Percentiles rank a stretch among this genome's conserved stretches.
phyloP scores from a whole-genome alignment of 2,888 invertebrate genomes.

The Dione juno region DNA sequence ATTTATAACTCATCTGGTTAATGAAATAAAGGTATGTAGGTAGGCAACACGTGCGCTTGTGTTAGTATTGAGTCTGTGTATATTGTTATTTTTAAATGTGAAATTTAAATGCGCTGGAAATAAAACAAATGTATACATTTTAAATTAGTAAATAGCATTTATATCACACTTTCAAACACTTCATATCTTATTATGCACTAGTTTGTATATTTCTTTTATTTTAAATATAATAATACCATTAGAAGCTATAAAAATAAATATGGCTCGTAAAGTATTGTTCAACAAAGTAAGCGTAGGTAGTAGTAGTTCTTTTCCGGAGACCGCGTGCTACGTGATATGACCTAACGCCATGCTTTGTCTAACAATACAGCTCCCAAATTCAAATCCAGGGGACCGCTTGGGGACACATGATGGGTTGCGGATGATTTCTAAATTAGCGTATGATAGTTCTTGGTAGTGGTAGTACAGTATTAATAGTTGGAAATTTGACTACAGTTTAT shows the following conservation, averaged over 20 bases:
- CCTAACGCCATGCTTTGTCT: no score
- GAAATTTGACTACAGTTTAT: no score
- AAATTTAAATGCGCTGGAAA: neutral
- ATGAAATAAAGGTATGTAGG: neutral
- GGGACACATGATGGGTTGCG: no score
- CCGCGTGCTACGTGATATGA: no score
- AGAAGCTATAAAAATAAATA: slow-evolving; percentile 2
- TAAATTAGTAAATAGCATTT: neutral
- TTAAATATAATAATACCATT: slow-evolving; percentile 1
- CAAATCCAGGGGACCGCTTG: no score
- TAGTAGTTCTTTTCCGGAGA: no score
- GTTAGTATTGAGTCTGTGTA: neutral
- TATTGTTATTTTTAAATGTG: neutral
- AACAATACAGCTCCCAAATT: no score
- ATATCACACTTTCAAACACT: neutral
- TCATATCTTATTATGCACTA: neutral
- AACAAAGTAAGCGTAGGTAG: neutral
- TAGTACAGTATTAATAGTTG: no score
- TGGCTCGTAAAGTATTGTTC: neutral
- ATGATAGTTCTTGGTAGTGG: no score
- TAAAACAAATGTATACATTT: neutral
- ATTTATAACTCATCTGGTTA: slow-evolving; percentile 10
- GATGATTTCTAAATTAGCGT: no score
- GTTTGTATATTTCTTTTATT: neutral
- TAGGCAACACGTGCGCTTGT: neutral